Conservation (phyloP, 2,113 vertebrate species). For the Zosterops lateralis region DNA sequence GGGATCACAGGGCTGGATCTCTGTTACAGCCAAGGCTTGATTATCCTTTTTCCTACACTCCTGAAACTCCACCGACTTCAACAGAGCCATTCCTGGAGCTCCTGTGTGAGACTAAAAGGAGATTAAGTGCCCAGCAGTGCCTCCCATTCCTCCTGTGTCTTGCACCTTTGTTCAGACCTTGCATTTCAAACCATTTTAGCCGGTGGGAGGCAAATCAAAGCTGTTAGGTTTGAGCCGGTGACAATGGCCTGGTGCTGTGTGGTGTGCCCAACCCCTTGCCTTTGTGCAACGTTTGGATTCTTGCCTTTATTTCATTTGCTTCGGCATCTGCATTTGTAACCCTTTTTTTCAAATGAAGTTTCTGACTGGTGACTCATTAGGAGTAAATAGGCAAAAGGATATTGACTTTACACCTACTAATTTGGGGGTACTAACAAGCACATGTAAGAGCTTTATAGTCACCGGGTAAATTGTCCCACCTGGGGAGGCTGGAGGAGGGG, state of each 20-base stretch:
- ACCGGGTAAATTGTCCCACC: conserved; percentile 26
- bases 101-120: conserved; percentile 52
- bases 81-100: conserved; percentile 31
- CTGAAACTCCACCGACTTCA: not conserved
- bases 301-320: conserved; percentile 51
- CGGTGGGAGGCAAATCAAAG: conserved; percentile 62
- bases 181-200: conserved; percentile 64
- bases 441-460: conserved; percentile 37
- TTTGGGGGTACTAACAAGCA: conserved; percentile 64
- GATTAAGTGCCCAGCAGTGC: conserved; percentile 64
- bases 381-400: conserved; percentile 55
- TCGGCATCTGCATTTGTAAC: conserved; percentile 56
- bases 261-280: conserved; percentile 40
- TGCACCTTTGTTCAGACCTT: conserved; percentile 64
- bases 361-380: conserved; percentile 52
- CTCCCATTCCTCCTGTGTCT: conserved; percentile 49
- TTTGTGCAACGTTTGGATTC: conserved; percentile 11
- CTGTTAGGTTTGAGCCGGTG: conserved; percentile 55
- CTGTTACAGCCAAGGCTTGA: not conserved
- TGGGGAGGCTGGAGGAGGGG: conserved; percentile 25
- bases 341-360: conserved; percentile 14
- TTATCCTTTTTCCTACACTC: conserved; percentile 10
- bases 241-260: conserved; percentile 52
- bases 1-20: not conserved
- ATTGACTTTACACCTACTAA: conserved; percentile 63